Evolutionary conservation across 2,888 invertebrate species (phyloP).

Genomic region (Thecocarcelia acutangulata): DNA sequence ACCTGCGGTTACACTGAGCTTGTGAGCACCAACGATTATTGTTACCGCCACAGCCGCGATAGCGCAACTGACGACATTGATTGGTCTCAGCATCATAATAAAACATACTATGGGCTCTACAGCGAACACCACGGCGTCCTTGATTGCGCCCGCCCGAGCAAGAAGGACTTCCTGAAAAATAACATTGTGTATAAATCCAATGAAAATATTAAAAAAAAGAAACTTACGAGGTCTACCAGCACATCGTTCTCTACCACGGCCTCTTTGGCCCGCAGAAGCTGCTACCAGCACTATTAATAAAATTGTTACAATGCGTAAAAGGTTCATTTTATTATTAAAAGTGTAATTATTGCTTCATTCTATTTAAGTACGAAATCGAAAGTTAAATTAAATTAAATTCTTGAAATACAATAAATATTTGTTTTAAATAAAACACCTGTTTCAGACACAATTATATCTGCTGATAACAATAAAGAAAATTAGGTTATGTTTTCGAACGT

Average conservation of each 20-base stretch:
- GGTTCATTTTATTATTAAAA: too few species aligned
- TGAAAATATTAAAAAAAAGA: too few species aligned
- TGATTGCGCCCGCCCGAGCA: slow-evolving; percentile 5
- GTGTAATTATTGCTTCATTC: too few species aligned
- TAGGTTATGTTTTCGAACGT: too few species aligned
- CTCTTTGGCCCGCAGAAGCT: slow-evolving; percentile 3
- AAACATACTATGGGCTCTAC: slow-evolving; percentile 23
- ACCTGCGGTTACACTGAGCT: slow-evolving; percentile 8
- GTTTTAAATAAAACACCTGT: too few species aligned
- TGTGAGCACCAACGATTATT: slow-evolving; percentile 58
- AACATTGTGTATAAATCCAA: too few species aligned
- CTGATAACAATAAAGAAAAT: too few species aligned
- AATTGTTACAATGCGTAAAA: slow-evolving; percentile 18
- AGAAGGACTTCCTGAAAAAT: slow-evolving; percentile 3
- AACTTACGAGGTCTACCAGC: slow-evolving; percentile 9
- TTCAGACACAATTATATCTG: too few species aligned
- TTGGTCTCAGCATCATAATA: slow-evolving; percentile 28
- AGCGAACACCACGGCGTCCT: background rate
- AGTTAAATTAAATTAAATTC: too few species aligned
- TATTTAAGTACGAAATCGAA: too few species aligned
- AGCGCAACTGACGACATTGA: slow-evolving; percentile 43
- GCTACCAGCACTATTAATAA: background rate
- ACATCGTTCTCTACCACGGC: background rate
- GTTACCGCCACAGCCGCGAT: slow-evolving; percentile 62
- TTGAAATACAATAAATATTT: too few species aligned